Evolutionary conservation across 2,888 invertebrate genomes (phyloP).

Genomic region (Allolobophora icterica): DNA sequence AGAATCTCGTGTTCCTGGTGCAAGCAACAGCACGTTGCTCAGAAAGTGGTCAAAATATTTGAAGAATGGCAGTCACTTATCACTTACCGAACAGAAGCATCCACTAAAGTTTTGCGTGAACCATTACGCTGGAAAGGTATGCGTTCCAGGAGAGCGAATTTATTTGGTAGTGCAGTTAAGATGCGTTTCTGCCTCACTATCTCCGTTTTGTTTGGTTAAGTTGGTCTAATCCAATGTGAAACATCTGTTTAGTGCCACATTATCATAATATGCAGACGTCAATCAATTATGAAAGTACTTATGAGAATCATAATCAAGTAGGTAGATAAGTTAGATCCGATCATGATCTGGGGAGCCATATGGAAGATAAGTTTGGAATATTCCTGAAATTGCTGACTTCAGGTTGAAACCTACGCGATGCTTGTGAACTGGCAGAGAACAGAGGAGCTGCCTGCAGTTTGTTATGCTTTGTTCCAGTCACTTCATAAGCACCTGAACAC

Average conservation of each 20-base stretch:
- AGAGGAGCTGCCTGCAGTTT: neutral
- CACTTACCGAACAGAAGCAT: slow-evolving; percentile 26
- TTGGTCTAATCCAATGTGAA: neutral
- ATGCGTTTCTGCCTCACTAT: neutral
- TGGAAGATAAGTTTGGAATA: too few species aligned
- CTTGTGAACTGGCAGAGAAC: neutral
- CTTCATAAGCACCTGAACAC: neutral
- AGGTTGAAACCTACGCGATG: neutral
- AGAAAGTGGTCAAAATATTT: slow-evolving; percentile 28
- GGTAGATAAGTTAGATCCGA: neutral
- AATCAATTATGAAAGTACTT: neutral
- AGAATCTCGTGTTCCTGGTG: slow-evolving; percentile 42
- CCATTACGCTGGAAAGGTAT: slow-evolving; percentile 40
- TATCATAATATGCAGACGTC: neutral
- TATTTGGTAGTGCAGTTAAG: neutral
- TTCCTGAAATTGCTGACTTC: neutral
- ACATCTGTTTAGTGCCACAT: neutral
- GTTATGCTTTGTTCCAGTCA: neutral
- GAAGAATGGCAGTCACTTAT: slow-evolving; percentile 29
- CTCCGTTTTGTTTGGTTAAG: neutral
- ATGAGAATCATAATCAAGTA: neutral
- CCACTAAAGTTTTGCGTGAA: slow-evolving; percentile 31
- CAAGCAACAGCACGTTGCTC: slow-evolving; percentile 39
- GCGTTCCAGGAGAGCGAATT: neutral
- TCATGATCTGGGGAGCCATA: neutral